Percentiles rank a stretch among this genome's conserved stretches.
These are phyloP conservation scores for Gila orcuttii DNA, from an alignment of 2,113 vertebrate species.

Conservation along the genomic window DNA sequence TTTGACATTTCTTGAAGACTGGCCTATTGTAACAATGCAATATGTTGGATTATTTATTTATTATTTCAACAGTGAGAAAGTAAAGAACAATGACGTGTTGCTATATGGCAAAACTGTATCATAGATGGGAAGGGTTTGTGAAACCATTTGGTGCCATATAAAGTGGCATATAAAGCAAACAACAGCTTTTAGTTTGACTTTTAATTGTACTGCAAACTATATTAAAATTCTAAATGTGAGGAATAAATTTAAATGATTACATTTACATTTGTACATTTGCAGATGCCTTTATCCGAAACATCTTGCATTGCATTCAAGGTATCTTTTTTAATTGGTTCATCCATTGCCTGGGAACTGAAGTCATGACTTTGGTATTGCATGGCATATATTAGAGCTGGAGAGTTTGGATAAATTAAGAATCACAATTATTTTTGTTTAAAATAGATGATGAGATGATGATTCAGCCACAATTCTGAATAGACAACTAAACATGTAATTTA, in stretches of 20 bases:
- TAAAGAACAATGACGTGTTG: background rate
- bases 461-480: too few species aligned
- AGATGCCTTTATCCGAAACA: too few species aligned
- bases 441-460: too few species aligned
- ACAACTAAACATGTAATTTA: too few species aligned
- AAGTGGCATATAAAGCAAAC: background rate
- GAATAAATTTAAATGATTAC: background rate
- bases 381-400: background rate
- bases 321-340: background rate
- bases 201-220: background rate
- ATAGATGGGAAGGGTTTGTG: background rate
- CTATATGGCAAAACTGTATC: background rate
- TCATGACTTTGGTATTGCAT: background rate
- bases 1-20: background rate
- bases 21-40: too few species aligned
- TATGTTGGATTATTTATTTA: too few species aligned
- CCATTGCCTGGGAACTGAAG: background rate
- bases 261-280: too few species aligned
- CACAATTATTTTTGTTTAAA: too few species aligned
- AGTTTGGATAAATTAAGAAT: too few species aligned
- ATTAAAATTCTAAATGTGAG: background rate
- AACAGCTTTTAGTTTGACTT: background rate
- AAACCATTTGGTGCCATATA: background rate
- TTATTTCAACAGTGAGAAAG: background rate
- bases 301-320: too few species aligned